These are phyloP conservation scores for Leptinotarsa rubiginosa DNA, from an alignment of 2,888 invertebrate species.

Conservation along the genomic window DNA sequence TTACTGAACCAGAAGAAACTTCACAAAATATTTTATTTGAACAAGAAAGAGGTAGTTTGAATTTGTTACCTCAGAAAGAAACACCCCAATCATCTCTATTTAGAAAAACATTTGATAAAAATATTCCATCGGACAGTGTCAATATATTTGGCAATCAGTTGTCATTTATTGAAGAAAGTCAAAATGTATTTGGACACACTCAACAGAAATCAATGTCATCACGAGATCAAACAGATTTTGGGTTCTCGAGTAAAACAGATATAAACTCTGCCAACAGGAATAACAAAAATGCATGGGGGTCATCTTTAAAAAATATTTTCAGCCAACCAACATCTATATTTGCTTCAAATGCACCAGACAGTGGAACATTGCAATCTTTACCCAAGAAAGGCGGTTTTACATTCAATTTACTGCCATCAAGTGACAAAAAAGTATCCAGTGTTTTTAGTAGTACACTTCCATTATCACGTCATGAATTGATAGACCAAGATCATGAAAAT, in stretches of 20 bases:
- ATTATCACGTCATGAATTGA: background rate
- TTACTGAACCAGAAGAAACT: background rate
- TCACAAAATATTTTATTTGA: slow-evolving; percentile 1
- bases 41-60: slow-evolving; percentile 10
- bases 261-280: background rate
- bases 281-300: background rate
- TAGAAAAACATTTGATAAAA: background rate
- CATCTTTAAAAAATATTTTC: slow-evolving; percentile 7
- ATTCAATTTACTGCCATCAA: slow-evolving; percentile 41
- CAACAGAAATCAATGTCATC: background rate
- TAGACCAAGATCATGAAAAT: background rate
- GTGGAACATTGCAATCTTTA: background rate
- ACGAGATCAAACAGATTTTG: background rate
- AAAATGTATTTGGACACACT: background rate
- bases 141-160: background rate
- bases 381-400: slow-evolving; percentile 48
- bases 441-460: slow-evolving; percentile 4
- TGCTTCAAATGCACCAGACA: slow-evolving; percentile 15
- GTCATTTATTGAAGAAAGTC: background rate
- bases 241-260: background rate
- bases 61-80: slow-evolving; percentile 5
- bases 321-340: slow-evolving; percentile 25
- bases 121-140: background rate
- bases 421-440: slow-evolving; percentile 22
- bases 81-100: background rate